phyloP scores from a whole-genome alignment of 2,113 vertebrate species.

The Choloepus hoffmanni region DNA sequence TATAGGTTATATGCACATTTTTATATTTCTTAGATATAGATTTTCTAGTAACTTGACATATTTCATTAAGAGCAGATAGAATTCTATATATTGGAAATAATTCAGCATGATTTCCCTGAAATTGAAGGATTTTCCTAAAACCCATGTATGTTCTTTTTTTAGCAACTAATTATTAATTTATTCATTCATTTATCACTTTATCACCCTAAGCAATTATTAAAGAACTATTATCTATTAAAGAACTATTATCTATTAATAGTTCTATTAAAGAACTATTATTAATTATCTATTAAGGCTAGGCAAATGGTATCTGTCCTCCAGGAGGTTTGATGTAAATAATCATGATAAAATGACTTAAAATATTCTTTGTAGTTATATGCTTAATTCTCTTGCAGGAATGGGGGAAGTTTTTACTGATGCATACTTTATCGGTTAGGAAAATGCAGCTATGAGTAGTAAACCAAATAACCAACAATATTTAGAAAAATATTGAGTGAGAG shows the following conservation, averaged over 20 bases:
- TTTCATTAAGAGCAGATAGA: background rate
- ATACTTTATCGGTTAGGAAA: background rate
- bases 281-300: background rate
- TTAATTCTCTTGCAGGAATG: background rate
- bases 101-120: background rate
- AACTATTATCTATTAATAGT: no score
- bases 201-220: background rate
- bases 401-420: background rate
- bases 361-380: background rate
- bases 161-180: background rate
- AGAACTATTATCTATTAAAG: background rate
- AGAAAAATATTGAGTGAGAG: background rate
- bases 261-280: background rate
- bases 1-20: background rate
- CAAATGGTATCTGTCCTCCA: background rate
- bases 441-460: background rate
- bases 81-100: background rate
- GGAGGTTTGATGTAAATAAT: background rate
- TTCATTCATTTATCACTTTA: background rate
- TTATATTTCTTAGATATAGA: background rate
- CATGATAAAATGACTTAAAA: background rate
- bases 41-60: background rate
- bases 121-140: background rate
- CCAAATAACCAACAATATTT: background rate
- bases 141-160: background rate